Base-by-base conservation (phyloP, 2,888 invertebrate genomes). In the Melieria omissa region DNA sequence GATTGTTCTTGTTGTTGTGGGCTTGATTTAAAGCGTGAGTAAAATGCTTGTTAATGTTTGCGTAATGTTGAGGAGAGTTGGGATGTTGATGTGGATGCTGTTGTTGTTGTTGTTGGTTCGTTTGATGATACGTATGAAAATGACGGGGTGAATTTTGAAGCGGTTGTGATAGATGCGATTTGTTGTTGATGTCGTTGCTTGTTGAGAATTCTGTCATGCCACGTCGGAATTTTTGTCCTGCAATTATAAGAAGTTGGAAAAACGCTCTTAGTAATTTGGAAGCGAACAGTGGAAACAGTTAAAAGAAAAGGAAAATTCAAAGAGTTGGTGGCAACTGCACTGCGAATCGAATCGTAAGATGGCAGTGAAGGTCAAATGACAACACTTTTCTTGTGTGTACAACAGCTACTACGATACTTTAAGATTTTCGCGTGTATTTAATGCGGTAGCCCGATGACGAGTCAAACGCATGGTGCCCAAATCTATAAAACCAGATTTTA, bases 141-240 rank as follows among this genome's bases (percentile, higher is more conserved):
- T 77, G 78, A 65, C 76, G 80, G 76, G 86, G 83, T 81, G 85
- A 84, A 78, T 81, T 85, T 80, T 83, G 84, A 82, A 84, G 85
- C 79, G 84, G 83, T 81, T 84, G 85, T 83, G 84, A 82, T 80
- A 82, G 81, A 81, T 83, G 85, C 80, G 85, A 81, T 81, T 86
- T 85, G 75, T 81, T 84, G 82, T 77, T 85, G 80, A 80, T 84
- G 80, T 86, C 84, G 83, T 82, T 85, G 78, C 78, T 77, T 80
- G 83, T 86, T 82, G 86, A 86, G 80, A 86, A 82, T 85, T 87
- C 87, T 84, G 87, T 87, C 87, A 87, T 87, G 82, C 87, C 87
- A 86, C 87, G 86, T 84, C 83, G 84, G 83, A 84, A 80, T 83
- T 86, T 84, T 78, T 81, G 79, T 83, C 86, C 87, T 87, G 81